Conservation (phyloP, 1,140 invertebrate species). For the Lineus longissimus region DNA sequence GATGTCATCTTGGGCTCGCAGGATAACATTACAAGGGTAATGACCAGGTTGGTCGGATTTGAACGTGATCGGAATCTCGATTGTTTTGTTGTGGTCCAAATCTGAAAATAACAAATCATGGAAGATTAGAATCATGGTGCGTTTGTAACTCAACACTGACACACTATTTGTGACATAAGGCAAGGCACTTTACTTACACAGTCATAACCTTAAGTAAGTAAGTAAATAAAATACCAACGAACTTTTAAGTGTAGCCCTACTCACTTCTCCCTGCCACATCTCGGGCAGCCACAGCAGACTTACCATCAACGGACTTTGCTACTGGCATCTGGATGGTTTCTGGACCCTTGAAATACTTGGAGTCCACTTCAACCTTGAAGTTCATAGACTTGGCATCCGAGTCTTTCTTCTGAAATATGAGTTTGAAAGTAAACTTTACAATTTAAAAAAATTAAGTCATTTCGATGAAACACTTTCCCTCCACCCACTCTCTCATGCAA, state of each 20-base stretch:
- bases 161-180: no score
- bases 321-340: slow-evolving; percentile 32
- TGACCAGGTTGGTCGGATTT: slow-evolving; percentile 38
- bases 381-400: not conserved
- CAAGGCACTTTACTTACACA: no score
- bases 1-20: slow-evolving; percentile 44
- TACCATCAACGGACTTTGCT: no score
- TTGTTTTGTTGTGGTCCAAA: slow-evolving; percentile 9
- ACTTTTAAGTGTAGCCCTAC: no score
- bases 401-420: not conserved
- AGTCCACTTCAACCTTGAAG: slow-evolving; percentile 42
- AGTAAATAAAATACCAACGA: no score
- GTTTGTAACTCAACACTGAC: no score
- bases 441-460: no score
- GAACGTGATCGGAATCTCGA: slow-evolving; percentile 47
- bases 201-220: no score
- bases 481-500: no score
- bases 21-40: slow-evolving; percentile 41
- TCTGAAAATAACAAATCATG: slow-evolving; percentile 6
- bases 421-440: no score
- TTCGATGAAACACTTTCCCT: no score
- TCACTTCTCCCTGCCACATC: no score
- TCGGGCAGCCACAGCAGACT: not conserved
- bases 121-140: not conserved
- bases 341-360: slow-evolving; percentile 36